Evolutionary conservation across 2,888 invertebrate genomes (phyloP).

Genomic region (Drosophila ezoana): DNA sequence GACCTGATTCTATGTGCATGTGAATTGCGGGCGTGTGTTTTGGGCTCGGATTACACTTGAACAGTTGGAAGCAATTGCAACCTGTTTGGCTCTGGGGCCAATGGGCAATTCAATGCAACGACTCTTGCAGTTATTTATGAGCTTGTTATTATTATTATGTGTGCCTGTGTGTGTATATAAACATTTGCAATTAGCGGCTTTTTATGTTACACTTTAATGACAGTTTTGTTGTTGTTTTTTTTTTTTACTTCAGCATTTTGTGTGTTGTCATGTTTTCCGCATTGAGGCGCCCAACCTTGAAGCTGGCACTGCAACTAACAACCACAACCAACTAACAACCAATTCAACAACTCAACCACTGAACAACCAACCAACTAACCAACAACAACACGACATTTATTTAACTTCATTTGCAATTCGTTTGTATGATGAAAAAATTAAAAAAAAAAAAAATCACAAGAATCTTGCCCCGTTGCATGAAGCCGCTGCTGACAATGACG

Average conservation of each 20-base stretch:
- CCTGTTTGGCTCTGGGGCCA: slow-evolving; percentile 16
- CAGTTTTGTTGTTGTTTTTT: slow-evolving; percentile 49
- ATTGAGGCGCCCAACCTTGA: slow-evolving; percentile 71
- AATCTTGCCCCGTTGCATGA: slow-evolving; percentile 52
- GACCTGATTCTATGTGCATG: slow-evolving; percentile 1
- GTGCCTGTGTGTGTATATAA: slow-evolving; percentile 20
- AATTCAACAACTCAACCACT: slow-evolving; percentile 25
- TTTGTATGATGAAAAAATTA: slow-evolving; percentile 30
- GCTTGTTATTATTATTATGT: slow-evolving; percentile 40
- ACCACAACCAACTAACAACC: slow-evolving; percentile 36
- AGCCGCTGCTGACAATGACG: slow-evolving; percentile 32
- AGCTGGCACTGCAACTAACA: slow-evolving; percentile 42
- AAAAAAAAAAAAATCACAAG: slow-evolving; percentile 23
- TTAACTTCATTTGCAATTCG: slow-evolving; percentile 76
- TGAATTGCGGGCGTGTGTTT: slow-evolving; percentile 33
- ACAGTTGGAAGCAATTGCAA: slow-evolving; percentile 19
- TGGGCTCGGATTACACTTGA: slow-evolving; percentile 21
- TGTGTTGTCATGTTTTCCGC: slow-evolving; percentile 69
- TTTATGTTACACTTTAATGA: slow-evolving; percentile 75
- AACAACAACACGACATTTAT: slow-evolving; percentile 52
- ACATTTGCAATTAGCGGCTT: slow-evolving; percentile 71
- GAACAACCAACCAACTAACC: slow-evolving; percentile 10
- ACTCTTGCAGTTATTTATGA: slow-evolving; percentile 61
- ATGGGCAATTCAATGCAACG: slow-evolving; percentile 23
- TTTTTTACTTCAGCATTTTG: slow-evolving; percentile 44